Evolutionary conservation across 2,888 invertebrate genomes (phyloP).

Genomic region (Agrilus mali): DNA sequence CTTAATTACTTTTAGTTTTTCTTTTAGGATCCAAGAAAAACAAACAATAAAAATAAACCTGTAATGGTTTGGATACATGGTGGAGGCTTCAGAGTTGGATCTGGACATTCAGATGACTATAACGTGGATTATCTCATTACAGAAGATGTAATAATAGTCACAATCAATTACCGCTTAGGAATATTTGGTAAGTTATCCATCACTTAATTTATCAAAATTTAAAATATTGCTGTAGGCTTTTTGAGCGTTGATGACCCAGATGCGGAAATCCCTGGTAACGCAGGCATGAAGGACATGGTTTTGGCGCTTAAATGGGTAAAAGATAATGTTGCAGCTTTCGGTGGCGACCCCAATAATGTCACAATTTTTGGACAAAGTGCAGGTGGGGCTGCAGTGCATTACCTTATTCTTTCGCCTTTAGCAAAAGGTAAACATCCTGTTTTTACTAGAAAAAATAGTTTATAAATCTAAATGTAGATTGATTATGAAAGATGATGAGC

Average conservation of each 20-base stretch:
- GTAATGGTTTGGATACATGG: conserved; percentile 7
- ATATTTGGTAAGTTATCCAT: conserved; percentile 1
- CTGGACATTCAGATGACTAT: conserved; percentile 1
- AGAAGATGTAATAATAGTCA: conserved; percentile 3
- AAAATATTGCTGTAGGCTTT: not conserved
- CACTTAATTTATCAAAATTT: not conserved
- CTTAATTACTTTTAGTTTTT: not conserved
- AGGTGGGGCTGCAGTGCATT: conserved; percentile 1
- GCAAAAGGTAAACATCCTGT: not conserved
- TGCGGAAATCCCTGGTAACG: conserved; percentile 2
- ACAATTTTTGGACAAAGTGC: conserved; percentile 2
- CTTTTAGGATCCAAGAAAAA: not conserved
- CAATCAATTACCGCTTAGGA: conserved; percentile 5
- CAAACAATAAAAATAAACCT: not conserved
- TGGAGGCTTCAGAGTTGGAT: conserved; percentile 1
- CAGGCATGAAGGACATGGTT: conserved; percentile 4
- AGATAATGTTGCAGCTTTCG: conserved; percentile 3
- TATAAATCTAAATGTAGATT: no score
- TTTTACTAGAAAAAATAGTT: not conserved
- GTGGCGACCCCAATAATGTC: conserved; percentile 4
- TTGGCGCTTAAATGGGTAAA: conserved; percentile 4
- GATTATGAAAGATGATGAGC: no score
- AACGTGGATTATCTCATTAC: conserved; percentile 2
- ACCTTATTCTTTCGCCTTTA: conserved; percentile 2
- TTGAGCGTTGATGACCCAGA: conserved; percentile 1